Conservation (phyloP, 2,113 vertebrate genomes). For the Phainopepla nitens region DNA sequence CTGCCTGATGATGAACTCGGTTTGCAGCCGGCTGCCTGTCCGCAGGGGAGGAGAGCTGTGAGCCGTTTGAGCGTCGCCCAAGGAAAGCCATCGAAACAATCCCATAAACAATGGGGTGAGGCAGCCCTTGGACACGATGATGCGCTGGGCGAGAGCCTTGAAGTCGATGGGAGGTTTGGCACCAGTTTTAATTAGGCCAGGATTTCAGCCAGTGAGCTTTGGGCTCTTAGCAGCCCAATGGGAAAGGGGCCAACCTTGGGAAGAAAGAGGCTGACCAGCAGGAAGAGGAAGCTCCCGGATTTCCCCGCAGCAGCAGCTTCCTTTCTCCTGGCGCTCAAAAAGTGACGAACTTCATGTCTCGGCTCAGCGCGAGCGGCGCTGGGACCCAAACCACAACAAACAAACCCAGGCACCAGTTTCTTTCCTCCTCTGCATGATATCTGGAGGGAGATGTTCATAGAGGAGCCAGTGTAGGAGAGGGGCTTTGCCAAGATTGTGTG, state of each 20-base stretch:
- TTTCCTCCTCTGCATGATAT: background rate
- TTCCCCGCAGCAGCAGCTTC: background rate
- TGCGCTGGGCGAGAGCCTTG: background rate
- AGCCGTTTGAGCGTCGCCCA: background rate
- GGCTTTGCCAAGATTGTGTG: background rate
- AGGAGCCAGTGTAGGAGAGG: background rate
- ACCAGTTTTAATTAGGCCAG: conserved; percentile 44
- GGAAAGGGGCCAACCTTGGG: background rate
- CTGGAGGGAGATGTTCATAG: background rate
- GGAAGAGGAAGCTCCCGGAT: conserved; percentile 41
- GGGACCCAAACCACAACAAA: background rate
- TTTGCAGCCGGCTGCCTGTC: background rate
- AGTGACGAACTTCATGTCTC: background rate
- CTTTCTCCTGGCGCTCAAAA: background rate
- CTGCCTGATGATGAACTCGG: background rate
- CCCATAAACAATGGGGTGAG: background rate
- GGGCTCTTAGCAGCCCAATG: conserved; percentile 9
- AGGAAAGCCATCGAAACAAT: background rate
- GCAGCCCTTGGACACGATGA: background rate
- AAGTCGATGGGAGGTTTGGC: conserved; percentile 51
- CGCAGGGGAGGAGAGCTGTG: background rate
- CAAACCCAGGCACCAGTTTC: background rate
- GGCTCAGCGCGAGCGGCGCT: accelerated
- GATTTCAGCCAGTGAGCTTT: conserved; percentile 45
- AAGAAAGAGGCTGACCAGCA: conserved; percentile 25